A percentile compares a stretch with the other conserved stretches of the same genome.
These are phyloP conservation scores for Diachasma alloeum DNA, from an alignment of 1,140 invertebrate genomes.

Conservation along the genomic window DNA sequence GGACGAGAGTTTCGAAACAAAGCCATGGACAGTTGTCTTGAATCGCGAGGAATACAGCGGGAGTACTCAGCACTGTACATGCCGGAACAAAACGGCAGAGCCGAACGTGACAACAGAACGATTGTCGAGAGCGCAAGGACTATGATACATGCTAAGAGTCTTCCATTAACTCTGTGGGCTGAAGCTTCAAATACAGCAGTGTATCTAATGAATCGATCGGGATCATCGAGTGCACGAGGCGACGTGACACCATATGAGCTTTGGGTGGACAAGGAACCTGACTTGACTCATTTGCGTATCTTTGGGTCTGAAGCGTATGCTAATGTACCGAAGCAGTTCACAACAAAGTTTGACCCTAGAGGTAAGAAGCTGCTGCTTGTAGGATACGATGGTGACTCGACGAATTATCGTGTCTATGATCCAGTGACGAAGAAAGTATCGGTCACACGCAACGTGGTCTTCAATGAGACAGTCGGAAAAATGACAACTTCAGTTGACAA, in stretches of 20 bases:
- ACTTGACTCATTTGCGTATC: conserved; percentile 40
- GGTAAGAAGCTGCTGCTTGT: not conserved
- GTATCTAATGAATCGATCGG: not conserved
- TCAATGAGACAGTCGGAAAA: conserved; percentile 12
- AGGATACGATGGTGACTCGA: conserved; percentile 8
- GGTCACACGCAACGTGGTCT: not conserved
- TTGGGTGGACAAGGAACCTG: conserved; percentile 42
- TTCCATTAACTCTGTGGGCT: too few species aligned
- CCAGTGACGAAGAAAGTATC: not conserved
- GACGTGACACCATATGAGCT: conserved; percentile 40
- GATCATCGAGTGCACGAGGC: not conserved
- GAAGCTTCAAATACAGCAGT: not conserved
- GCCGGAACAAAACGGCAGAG: not conserved
- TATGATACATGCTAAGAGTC: too few species aligned
- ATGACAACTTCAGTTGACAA: conserved; percentile 30
- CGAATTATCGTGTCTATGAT: conserved; percentile 6
- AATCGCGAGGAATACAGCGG: not conserved
- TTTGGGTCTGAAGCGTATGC: conserved; percentile 46
- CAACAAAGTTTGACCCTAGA: not conserved
- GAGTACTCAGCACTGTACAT: not conserved
- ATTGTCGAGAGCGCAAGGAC: too few species aligned
- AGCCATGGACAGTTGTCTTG: not conserved
- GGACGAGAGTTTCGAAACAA: not conserved
- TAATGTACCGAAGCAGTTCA: not conserved
- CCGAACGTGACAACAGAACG: not conserved